Evolutionary conservation across 2,888 invertebrate genomes (phyloP).

Genomic region (Drosophila melanocephala): DNA sequence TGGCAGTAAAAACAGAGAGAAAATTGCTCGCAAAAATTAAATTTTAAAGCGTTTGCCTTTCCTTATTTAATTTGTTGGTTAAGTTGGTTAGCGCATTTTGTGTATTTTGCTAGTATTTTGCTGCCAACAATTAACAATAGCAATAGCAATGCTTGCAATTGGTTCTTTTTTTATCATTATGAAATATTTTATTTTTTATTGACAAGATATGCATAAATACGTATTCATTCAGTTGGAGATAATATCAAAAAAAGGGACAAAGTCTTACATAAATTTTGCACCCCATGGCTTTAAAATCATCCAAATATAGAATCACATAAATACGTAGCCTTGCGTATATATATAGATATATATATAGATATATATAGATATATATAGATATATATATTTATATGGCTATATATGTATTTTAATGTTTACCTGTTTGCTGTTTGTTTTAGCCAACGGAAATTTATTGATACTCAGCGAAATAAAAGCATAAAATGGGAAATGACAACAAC

Average conservation of each 20-base stretch:
- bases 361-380: constrained; percentile 1
- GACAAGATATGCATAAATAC: background rate
- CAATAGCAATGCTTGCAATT: background rate
- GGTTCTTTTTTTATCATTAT: background rate
- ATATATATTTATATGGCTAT: constrained; percentile 8
- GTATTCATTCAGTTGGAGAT: background rate
- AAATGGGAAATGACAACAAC: constrained; percentile 54
- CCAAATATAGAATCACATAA: constrained; percentile 16
- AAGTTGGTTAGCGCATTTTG: background rate
- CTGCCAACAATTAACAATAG: background rate
- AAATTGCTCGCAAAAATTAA: constrained; percentile 21
- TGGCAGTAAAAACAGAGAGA: constrained; percentile 12
- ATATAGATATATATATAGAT: constrained; percentile 22
- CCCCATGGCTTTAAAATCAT: constrained; percentile 15
- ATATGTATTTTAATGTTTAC: constrained; percentile 30
- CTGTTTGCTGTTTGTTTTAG: constrained; percentile 55
- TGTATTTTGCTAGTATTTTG: background rate
- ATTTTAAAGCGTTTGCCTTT: constrained; percentile 25
- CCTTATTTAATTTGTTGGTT: constrained; percentile 24
- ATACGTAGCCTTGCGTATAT: background rate
- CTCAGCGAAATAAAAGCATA: constrained; percentile 51
- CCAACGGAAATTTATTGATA: constrained; percentile 75
- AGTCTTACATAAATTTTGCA: constrained; percentile 6
- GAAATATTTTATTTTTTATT: background rate
- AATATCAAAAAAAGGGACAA: background rate